Conservation (phyloP, 2,797 vertebrate species). For the Corythornis leucogaster region DNA sequence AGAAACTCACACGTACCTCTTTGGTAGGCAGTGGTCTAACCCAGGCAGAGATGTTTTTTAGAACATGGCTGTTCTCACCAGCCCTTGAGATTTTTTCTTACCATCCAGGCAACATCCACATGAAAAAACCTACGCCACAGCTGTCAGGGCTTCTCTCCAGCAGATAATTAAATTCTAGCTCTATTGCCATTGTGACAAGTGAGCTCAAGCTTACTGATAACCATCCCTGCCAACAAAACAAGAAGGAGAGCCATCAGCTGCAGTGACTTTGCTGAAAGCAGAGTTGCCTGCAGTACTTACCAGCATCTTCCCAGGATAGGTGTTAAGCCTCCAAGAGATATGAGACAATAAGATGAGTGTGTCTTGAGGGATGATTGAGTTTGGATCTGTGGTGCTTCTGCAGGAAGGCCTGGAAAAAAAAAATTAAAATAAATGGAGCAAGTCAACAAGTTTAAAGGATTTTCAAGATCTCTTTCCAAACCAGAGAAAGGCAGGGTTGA, state of each 20-base stretch:
- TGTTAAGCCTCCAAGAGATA: neutral
- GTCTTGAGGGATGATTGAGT: neutral
- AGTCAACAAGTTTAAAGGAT: constrained; percentile 39
- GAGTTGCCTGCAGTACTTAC: constrained; percentile 6
- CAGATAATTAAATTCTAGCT: constrained; percentile 61
- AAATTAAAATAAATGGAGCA: neutral
- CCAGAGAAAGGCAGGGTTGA: neutral
- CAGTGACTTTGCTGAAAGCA: neutral
- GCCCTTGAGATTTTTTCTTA: constrained; percentile 66
- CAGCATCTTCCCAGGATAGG: neutral
- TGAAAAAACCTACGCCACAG: constrained; percentile 67
- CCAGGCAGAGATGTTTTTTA: constrained; percentile 57
- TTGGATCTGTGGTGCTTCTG: neutral
- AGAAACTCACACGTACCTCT: neutral
- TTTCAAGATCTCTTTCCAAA: constrained; percentile 31
- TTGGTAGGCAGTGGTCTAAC: constrained; percentile 58
- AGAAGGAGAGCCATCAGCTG: constrained; percentile 21
- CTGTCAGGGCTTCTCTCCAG: constrained; percentile 67
- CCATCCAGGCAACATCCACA: constrained; percentile 51
- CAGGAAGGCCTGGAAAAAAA: constrained; percentile 27
- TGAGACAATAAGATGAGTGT: neutral
- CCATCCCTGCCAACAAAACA: constrained; percentile 42
- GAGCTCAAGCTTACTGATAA: constrained; percentile 60
- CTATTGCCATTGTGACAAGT: constrained; percentile 61
- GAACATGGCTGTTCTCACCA: constrained; percentile 67